Evolutionary conservation across 1,140 invertebrate species (phyloP).

Genomic region (Chlorops oryzae): DNA sequence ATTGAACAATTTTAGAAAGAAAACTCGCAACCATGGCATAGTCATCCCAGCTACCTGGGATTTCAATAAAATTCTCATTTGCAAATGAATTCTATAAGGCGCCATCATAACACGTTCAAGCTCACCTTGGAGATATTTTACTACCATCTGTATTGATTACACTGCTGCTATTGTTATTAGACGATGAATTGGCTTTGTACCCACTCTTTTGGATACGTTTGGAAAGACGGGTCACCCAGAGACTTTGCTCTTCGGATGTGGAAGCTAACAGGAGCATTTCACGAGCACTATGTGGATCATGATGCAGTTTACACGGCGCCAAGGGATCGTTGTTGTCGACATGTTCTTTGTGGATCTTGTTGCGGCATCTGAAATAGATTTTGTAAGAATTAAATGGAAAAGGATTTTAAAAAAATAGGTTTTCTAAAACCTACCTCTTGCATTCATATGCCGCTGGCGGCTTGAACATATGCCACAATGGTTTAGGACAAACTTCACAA

Average conservation of each 20-base stretch:
- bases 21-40: too few relatives aligned
- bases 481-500: slow-evolving; percentile 95
- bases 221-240: slow-evolving; percentile 84
- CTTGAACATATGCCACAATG: slow-evolving; percentile 94
- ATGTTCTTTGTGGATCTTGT: slow-evolving; percentile 96
- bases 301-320: slow-evolving; percentile 87
- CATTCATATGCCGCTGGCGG: slow-evolving; percentile 95
- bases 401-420: slow-evolving; percentile 1
- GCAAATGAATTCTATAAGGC: too few relatives aligned
- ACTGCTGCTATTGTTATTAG: slow-evolving; percentile 53
- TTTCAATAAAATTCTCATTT: too few relatives aligned
- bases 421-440: slow-evolving; percentile 67
- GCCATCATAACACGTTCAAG: neutral
- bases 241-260: slow-evolving; percentile 80
- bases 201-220: slow-evolving; percentile 92
- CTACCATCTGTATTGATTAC: slow-evolving; percentile 54
- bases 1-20: too few relatives aligned
- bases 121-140: slow-evolving; percentile 61
- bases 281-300: slow-evolving; percentile 86
- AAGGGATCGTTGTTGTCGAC: slow-evolving; percentile 75
- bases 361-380: slow-evolving; percentile 66
- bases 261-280: slow-evolving; percentile 83
- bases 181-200: slow-evolving; percentile 74
- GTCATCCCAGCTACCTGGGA: too few relatives aligned
- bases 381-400: neutral